phyloP scores from a whole-genome alignment of 2,888 invertebrate genomes.

The Fragum whitleyi region DNA sequence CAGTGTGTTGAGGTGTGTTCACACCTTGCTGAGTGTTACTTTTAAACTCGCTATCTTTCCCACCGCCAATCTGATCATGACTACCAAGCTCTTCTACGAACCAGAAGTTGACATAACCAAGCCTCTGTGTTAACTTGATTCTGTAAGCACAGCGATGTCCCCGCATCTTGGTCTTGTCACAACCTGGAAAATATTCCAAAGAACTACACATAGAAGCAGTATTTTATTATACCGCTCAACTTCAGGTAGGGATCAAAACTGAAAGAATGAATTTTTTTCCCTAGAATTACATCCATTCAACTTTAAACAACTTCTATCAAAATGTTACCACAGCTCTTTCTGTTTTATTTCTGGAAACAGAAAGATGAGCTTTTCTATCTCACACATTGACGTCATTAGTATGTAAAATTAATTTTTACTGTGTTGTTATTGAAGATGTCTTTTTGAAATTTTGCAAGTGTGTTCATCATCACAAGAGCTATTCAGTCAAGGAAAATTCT shows the following conservation, averaged over 20 bases:
- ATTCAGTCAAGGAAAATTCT: too few relatives aligned
- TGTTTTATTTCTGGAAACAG: too few relatives aligned
- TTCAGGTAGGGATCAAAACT: too few relatives aligned
- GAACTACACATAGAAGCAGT: not conserved
- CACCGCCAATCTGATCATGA: constrained; percentile 68
- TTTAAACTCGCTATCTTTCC: constrained; percentile 53
- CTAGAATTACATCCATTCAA: too few relatives aligned
- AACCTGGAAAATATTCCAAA: constrained; percentile 72
- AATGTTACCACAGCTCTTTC: too few relatives aligned
- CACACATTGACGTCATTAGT: too few relatives aligned
- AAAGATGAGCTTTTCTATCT: too few relatives aligned
- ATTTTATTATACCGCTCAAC: not conserved
- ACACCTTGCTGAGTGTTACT: constrained; percentile 42
- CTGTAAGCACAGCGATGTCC: constrained; percentile 80
- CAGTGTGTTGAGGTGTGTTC: not conserved
- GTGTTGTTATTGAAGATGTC: too few relatives aligned
- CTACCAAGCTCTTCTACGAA: constrained; percentile 80
- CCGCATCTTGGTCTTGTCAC: constrained; percentile 79
- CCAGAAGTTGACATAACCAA: constrained; percentile 80
- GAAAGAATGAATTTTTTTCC: not conserved
- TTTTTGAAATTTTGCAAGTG: too few relatives aligned
- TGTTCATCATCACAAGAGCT: too few relatives aligned
- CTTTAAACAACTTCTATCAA: too few relatives aligned
- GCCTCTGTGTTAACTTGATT: constrained; percentile 80
- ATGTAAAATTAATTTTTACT: too few relatives aligned